phyloP scores from a whole-genome alignment of 1,140 invertebrate genomes.

The Rhyzopertha dominica region DNA sequence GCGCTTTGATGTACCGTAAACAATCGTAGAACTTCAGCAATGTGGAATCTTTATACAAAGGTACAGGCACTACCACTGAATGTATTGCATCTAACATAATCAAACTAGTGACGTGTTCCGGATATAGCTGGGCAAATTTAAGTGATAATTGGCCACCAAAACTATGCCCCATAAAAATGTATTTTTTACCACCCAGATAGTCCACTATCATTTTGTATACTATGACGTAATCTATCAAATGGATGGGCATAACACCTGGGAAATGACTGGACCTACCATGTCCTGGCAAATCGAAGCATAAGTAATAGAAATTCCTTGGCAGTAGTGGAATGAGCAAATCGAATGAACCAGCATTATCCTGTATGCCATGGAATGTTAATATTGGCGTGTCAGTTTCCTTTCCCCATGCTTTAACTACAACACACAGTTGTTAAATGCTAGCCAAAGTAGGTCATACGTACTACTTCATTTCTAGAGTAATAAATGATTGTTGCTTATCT shows the following conservation, averaged over 20 bases:
- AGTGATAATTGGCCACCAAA: conserved; percentile 51
- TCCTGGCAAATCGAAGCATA: conserved; percentile 63
- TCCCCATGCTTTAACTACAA: conserved; percentile 62
- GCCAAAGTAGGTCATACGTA: conserved; percentile 4
- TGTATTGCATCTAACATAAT: conserved; percentile 51
- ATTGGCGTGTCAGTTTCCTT: conserved; percentile 48
- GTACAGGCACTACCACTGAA: conserved; percentile 29
- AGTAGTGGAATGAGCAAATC: conserved; percentile 57
- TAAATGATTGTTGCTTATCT: conserved; percentile 5
- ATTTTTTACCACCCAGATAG: conserved; percentile 48
- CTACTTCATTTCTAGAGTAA: not conserved
- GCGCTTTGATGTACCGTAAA: conserved; percentile 33
- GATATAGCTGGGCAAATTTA: conserved; percentile 48
- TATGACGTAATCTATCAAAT: conserved; percentile 48
- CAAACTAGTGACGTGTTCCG: conserved; percentile 49
- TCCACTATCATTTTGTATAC: conserved; percentile 51
- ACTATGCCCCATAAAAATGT: conserved; percentile 55
- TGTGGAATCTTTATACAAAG: conserved; percentile 35
- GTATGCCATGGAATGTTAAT: conserved; percentile 57
- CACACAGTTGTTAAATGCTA: conserved; percentile 11
- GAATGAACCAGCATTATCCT: conserved; percentile 64
- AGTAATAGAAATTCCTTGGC: conserved; percentile 54
- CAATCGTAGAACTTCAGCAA: conserved; percentile 32
- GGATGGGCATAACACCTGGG: conserved; percentile 48
- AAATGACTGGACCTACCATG: conserved; percentile 64